These are phyloP conservation scores for Tenthredo livida DNA, from an alignment of 2,888 invertebrate species.

Conservation along the genomic window DNA sequence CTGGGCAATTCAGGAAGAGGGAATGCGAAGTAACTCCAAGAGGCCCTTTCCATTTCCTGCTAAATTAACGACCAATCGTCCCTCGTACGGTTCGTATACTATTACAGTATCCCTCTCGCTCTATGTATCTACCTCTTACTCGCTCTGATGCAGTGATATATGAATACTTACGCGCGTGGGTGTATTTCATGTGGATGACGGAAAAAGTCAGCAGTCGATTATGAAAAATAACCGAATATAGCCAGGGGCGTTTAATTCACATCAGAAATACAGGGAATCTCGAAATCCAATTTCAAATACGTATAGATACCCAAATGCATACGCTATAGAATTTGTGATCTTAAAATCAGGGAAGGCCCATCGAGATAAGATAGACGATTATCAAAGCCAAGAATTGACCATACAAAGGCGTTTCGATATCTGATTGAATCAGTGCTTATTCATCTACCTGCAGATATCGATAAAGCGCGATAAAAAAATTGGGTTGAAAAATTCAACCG, in stretches of 20 bases:
- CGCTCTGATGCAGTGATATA: neutral
- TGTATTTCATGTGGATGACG: neutral
- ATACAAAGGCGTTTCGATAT: neutral
- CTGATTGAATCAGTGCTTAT: neutral
- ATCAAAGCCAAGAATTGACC: neutral
- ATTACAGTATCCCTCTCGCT: neutral
- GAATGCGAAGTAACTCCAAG: slow-evolving; percentile 36
- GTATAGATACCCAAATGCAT: neutral
- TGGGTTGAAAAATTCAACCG: neutral
- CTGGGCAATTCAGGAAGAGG: slow-evolving; percentile 4
- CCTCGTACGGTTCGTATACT: slow-evolving; percentile 1
- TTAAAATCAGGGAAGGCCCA: neutral
- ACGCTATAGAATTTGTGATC: neutral
- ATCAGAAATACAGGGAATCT: neutral
- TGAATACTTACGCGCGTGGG: neutral
- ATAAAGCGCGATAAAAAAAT: neutral
- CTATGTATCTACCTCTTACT: neutral
- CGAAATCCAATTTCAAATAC: neutral
- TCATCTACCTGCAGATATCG: neutral
- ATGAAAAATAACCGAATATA: neutral
- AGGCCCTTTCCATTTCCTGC: slow-evolving; percentile 46
- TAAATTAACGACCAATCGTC: slow-evolving; percentile 48
- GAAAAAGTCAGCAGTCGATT: neutral
- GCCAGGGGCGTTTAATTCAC: neutral
- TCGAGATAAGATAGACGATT: neutral